phyloP scores from a whole-genome alignment of 2,797 vertebrate genomes.

The Mustela erminea region DNA sequence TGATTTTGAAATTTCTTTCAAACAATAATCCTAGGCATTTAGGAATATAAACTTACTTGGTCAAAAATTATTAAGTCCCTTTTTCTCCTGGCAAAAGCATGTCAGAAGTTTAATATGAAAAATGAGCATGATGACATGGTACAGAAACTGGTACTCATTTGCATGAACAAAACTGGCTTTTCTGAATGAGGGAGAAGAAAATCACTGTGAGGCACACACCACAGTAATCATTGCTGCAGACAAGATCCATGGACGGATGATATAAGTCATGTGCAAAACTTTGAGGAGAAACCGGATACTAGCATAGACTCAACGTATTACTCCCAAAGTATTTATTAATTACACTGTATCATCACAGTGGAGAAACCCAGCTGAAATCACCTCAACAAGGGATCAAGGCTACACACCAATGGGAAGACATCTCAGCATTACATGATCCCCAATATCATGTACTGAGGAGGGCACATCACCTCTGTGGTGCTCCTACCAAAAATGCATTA shows the following conservation, averaged over 20 bases:
- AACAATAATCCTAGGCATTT: constrained; percentile 45
- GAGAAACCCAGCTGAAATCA: neutral
- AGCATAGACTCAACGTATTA: neutral
- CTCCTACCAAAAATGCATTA: neutral
- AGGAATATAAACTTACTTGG: neutral
- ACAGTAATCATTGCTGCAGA: neutral
- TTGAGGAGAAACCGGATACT: constrained; percentile 2
- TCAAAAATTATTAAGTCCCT: neutral
- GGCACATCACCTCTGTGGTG: neutral
- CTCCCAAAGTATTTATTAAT: neutral
- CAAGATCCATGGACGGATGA: neutral
- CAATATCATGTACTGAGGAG: neutral
- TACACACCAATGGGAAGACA: neutral
- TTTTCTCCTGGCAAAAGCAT: neutral
- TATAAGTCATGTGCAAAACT: neutral
- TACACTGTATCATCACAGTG: neutral
- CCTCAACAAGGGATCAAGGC: neutral
- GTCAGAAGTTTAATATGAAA: constrained; percentile 43
- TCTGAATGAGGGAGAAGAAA: constrained; percentile 22
- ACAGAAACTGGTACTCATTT: neutral
- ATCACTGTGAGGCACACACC: neutral
- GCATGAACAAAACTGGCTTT: neutral
- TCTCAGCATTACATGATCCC: fast-evolving
- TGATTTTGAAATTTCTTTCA: constrained; percentile 50
- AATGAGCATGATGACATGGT: neutral